A percentile compares a stretch with the other conserved stretches of the same genome.
Evolutionary conservation across 2,888 invertebrate genomes (phyloP).

Genomic region (Ennomos fuscantarius): DNA sequence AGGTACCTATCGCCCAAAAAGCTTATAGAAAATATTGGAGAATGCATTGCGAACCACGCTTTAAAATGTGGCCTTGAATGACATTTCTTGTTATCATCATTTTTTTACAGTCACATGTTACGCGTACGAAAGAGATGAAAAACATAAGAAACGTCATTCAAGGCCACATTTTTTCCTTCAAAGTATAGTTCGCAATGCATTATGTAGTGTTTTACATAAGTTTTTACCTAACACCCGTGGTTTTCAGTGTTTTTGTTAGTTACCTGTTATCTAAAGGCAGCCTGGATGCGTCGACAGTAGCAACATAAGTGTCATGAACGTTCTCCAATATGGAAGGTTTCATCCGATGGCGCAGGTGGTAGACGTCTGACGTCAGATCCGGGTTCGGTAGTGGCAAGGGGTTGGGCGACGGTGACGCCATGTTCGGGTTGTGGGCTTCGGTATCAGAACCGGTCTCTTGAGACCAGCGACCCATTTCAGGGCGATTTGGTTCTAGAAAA

Average conservation of each 20-base stretch:
- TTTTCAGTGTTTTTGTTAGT: not conserved
- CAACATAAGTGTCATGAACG: constrained; percentile 84
- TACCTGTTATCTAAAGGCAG: constrained; percentile 77
- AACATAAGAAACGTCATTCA: too few relatives aligned
- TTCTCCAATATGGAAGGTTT: constrained; percentile 85
- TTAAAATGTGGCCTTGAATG: too few relatives aligned
- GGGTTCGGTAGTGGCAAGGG: constrained; percentile 93
- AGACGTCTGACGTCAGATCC: constrained; percentile 89
- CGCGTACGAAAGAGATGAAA: too few relatives aligned
- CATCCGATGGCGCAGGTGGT: constrained; percentile 78
- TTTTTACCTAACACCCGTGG: too few relatives aligned
- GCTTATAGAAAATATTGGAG: too few relatives aligned
- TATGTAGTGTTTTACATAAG: too few relatives aligned
- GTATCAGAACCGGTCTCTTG: constrained; percentile 92
- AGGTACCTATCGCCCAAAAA: too few relatives aligned
- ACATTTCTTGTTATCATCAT: too few relatives aligned
- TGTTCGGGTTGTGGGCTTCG: constrained; percentile 75
- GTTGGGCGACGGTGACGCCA: constrained; percentile 79
- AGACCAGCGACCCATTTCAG: constrained; percentile 88
- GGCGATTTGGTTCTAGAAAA: constrained; percentile 56
- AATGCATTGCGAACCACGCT: too few relatives aligned
- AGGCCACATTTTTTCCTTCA: too few relatives aligned
- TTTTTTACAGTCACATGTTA: too few relatives aligned
- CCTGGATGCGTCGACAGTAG: constrained; percentile 72
- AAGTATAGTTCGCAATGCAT: too few relatives aligned